Evolutionary conservation across 1,140 invertebrate species (phyloP).

Genomic region (Sesamia nonagrioides): DNA sequence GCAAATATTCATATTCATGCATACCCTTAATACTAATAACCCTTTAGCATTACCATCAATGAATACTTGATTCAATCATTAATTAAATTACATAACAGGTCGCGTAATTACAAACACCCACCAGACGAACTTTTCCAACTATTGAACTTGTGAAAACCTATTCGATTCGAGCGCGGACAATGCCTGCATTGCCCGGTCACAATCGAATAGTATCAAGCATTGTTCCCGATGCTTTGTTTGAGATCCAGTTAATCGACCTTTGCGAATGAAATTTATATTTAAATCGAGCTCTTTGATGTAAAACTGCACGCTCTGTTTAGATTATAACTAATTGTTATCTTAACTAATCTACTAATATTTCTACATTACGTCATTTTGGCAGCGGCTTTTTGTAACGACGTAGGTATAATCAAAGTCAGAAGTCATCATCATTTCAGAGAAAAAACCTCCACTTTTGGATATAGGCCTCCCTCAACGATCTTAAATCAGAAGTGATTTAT

Average conservation of each 20-base stretch:
- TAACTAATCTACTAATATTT: background rate
- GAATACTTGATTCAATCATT: slow-evolving; percentile 21
- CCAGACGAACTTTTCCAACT: slow-evolving; percentile 33
- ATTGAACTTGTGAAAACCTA: slow-evolving; percentile 36
- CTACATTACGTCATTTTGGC: background rate
- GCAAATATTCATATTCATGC: no score
- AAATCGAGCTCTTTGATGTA: slow-evolving; percentile 11
- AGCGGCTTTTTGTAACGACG: background rate
- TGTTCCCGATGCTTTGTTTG: slow-evolving; percentile 30
- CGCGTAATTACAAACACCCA: slow-evolving; percentile 25
- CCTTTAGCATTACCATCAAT: background rate
- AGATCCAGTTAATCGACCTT: slow-evolving; percentile 37
- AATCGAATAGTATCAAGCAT: slow-evolving; percentile 41
- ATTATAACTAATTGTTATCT: background rate
- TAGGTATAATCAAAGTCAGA: no score
- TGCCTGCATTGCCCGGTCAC: slow-evolving; percentile 24
- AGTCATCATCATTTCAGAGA: no score
- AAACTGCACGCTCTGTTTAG: background rate
- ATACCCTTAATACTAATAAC: background rate
- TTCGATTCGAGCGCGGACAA: slow-evolving; percentile 24
- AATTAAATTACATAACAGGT: slow-evolving; percentile 36
- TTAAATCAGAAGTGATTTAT: no score
- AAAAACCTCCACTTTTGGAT: no score
- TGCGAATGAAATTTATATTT: slow-evolving; percentile 34
- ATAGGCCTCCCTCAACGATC: no score